These are phyloP conservation scores for Toxotes lorentzi DNA, from an alignment of 2,797 vertebrate genomes.

Conservation along the genomic window DNA sequence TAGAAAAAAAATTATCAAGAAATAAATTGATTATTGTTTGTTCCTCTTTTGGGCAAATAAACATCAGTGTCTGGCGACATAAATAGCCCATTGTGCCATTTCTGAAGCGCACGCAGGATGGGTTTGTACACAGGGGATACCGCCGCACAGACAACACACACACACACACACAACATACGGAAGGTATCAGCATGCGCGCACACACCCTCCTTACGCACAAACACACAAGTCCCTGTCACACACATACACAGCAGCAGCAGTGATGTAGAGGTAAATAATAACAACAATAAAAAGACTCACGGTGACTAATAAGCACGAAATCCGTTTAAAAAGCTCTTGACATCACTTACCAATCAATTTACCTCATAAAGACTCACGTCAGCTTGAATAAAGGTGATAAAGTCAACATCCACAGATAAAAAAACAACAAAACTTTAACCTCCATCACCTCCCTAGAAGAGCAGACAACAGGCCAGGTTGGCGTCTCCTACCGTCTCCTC, in stretches of 20 bases:
- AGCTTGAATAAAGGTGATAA: constrained; percentile 27
- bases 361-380: constrained; percentile 30
- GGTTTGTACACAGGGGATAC: constrained; percentile 55
- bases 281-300: constrained; percentile 25
- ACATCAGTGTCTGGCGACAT: not conserved
- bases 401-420: constrained; percentile 37
- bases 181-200: not conserved
- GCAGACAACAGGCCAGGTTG: constrained; percentile 36
- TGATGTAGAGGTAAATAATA: constrained; percentile 36
- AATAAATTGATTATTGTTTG: not conserved
- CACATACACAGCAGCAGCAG: constrained; percentile 9
- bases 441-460: constrained; percentile 30
- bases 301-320: not conserved
- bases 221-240: not conserved
- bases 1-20: too few species aligned
- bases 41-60: not conserved
- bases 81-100: constrained; percentile 16
- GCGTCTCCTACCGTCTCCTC: constrained; percentile 27
- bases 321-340: not conserved
- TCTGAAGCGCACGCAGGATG: constrained; percentile 19
- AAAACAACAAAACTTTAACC: constrained; percentile 4
- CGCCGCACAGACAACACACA: constrained; percentile 62
- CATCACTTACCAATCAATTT: constrained; percentile 27
- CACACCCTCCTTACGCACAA: constrained; percentile 57
- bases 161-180: not conserved